Conservation (phyloP, 92 coral and sea anemone species). For the Epizoanthus illoricatus region DNA sequence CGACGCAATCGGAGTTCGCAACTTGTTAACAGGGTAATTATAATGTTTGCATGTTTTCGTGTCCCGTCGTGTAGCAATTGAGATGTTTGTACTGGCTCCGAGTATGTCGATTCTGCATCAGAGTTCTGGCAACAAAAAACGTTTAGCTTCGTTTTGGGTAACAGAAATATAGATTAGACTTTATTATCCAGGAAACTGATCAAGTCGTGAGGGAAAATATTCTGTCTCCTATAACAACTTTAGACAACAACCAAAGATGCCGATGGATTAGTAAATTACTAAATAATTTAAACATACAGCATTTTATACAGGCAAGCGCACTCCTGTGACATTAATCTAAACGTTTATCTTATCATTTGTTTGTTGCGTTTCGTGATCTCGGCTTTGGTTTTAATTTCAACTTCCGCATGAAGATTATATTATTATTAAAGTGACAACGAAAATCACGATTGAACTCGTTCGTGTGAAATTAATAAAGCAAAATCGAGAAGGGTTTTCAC, state of each 20-base stretch:
- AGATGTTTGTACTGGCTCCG: no score
- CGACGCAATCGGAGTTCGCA: slow-evolving; percentile 76
- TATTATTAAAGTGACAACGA: neutral
- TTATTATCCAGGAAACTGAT: no score
- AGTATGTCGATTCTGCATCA: no score
- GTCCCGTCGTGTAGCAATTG: neutral
- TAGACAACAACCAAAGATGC: no score
- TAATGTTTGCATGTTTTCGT: neutral
- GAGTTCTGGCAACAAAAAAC: neutral
- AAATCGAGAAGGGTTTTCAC: no score
- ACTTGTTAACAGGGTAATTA: slow-evolving; percentile 75
- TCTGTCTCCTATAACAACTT: no score
- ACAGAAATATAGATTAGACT: no score
- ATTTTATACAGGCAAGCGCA: neutral
- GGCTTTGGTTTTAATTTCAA: neutral
- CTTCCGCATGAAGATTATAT: neutral
- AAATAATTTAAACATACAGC: neutral
- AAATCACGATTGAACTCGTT: neutral
- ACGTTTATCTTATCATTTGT: neutral
- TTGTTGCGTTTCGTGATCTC: neutral
- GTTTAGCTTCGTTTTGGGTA: neutral
- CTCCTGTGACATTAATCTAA: neutral
- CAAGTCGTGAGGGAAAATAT: no score
- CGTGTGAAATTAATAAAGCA: neutral
- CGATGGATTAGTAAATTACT: neutral